Evolutionary conservation across 2,113 vertebrate genomes (phyloP), one percentile per base, ranked within the genome.

Genomic region (Cottus gobio): DNA sequence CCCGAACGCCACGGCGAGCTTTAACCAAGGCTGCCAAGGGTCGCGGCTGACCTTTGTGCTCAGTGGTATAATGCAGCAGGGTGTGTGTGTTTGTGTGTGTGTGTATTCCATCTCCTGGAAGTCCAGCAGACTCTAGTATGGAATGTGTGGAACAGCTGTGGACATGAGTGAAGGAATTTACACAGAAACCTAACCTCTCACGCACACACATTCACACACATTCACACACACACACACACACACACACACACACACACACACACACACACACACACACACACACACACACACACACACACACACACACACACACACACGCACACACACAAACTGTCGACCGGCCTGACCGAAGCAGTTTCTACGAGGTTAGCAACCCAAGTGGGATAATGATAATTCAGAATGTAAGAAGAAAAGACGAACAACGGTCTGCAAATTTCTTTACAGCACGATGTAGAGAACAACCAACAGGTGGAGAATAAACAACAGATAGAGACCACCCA

Each of bases 111-210:
- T 61, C 65, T 83, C 54, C 52, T 71, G 80, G 48, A 85, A 67
- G 89, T 88, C 73, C 80, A 74, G 42, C 71, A 72, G 82, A 83
- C 84, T 89, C 78, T 73, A 82, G 65, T 46, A 28, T 71, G 84
- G 91, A 91, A 91, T 91, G 89, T 76, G 80, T 71, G 77, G 76
- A 92, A 87, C 91, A 91, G 87, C 89, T 91, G 89, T 89, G 78
- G 78, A 90, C 83, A 88, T 78, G 76, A 84, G 42, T 2, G 30
- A 76, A 77, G 66, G 71, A 87, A 88, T 88, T 87, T 76, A 84
- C 82, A 85, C 42, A 85, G 82, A 89, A 89, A 87, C 71, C 28
- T 31, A 73, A 88, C 52, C 73, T n/a, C 28, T 20, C 39, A 28
- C 44, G 28, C 31, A 20, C 63, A 39, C 65, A 28, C 15, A 6